Conservation (phyloP, 92 coral and sea anemone genomes). For the Plumapathes pennacea region DNA sequence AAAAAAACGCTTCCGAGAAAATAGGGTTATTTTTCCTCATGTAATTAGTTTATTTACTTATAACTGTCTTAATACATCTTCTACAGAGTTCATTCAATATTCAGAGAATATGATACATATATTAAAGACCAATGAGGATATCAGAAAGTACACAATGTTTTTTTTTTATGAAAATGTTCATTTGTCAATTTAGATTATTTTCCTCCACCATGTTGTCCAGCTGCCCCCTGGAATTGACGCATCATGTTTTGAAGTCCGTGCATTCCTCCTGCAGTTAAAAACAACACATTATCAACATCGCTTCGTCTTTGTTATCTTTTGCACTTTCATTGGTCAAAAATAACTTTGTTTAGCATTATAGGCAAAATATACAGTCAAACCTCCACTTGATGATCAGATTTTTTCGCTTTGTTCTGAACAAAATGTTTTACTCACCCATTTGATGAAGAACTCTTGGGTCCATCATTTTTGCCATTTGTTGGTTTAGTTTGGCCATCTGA, state of each 20-base stretch:
- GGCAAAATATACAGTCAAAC: too few species aligned
- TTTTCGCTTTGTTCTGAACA: not conserved
- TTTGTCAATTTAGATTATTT: constrained; percentile 27
- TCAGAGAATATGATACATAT: too few species aligned
- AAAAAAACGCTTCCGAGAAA: too few species aligned
- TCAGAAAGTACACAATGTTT: too few species aligned
- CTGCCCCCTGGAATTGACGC: constrained; percentile 94
- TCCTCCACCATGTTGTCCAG: constrained; percentile 45
- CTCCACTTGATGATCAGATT: not conserved
- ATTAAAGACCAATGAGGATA: too few species aligned
- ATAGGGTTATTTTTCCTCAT: too few species aligned
- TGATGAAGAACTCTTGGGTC: constrained; percentile 98
- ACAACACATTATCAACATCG: not conserved
- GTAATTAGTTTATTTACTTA: too few species aligned
- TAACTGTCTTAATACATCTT: too few species aligned
- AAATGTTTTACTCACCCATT: constrained; percentile 74
- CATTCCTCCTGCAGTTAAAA: constrained; percentile 80
- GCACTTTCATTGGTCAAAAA: not conserved
- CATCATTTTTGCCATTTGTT: constrained; percentile 99
- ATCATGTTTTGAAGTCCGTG: constrained; percentile 99
- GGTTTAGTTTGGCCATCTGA: constrained; percentile 97
- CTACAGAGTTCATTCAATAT: too few species aligned
- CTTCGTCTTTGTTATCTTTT: not conserved
- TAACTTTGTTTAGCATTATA: too few species aligned
- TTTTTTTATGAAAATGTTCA: too few species aligned